These are phyloP conservation scores for Rhagoletis zephyria DNA, from an alignment of 1,140 invertebrate genomes.

Conservation along the genomic window DNA sequence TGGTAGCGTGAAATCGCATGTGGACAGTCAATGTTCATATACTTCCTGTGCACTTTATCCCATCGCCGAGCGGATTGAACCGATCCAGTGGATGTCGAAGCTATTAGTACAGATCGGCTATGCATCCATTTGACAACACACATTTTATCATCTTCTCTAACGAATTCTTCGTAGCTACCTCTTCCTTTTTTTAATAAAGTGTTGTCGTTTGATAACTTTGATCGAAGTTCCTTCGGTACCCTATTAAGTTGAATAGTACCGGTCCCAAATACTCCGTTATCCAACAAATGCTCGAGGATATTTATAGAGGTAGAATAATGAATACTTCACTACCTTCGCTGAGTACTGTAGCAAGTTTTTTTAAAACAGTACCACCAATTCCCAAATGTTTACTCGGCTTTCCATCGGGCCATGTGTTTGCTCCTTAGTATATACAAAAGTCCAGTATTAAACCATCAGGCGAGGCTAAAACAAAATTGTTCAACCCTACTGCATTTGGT, in stretches of 20 bases:
- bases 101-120: not conserved
- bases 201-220: not conserved
- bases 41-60: not conserved
- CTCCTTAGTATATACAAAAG: not conserved
- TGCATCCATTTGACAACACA: no score
- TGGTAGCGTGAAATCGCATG: no score
- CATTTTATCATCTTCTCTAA: no score
- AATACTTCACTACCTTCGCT: not conserved
- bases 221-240: not conserved
- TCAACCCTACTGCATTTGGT: no score
- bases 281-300: not conserved
- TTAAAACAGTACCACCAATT: not conserved
- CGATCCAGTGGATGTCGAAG: not conserved
- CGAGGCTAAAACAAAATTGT: not conserved
- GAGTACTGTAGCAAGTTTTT: not conserved
- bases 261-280: not conserved
- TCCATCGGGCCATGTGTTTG: slow-evolving; percentile 8
- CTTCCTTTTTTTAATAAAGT: no score
- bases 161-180: no score
- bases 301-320: not conserved
- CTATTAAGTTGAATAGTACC: not conserved
- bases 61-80: not conserved
- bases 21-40: no score
- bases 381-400: not conserved
- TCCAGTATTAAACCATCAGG: not conserved